Conservation (phyloP, 2,888 invertebrate genomes). For the Boloria selene region DNA sequence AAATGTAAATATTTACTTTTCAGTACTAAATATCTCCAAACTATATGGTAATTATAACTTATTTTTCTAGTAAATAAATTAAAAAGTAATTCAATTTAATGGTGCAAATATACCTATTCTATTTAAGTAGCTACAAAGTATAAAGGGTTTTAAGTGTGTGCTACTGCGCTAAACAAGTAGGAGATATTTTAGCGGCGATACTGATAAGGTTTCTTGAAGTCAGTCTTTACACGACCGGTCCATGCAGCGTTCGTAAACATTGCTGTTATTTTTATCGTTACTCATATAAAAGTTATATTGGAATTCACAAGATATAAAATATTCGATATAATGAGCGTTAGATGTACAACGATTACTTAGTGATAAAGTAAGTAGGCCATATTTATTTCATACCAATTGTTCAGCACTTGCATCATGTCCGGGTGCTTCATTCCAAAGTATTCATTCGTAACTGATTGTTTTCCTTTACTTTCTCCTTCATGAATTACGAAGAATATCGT, state of each 20-base stretch:
- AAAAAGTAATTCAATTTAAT: not conserved
- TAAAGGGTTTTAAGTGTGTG: conserved; percentile 9
- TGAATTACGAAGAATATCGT: too few relatives aligned
- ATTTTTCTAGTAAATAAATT: not conserved
- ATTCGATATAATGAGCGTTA: not conserved
- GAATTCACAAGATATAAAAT: not conserved
- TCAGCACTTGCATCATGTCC: too few relatives aligned
- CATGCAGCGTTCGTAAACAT: conserved; percentile 34
- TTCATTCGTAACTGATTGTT: too few relatives aligned
- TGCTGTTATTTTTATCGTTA: not conserved
- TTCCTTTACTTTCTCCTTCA: too few relatives aligned
- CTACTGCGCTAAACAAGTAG: conserved; percentile 9
- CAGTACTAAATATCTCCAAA: too few relatives aligned
- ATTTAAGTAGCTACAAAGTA: not conserved
- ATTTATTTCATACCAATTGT: not conserved
- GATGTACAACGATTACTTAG: conserved; percentile 8
- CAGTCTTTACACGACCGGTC: conserved; percentile 47
- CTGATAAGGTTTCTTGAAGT: conserved; percentile 46
- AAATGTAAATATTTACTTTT: too few relatives aligned
- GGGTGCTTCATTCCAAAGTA: too few relatives aligned
- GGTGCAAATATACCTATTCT: not conserved
- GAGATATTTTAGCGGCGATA: conserved; percentile 38
- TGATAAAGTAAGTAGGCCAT: conserved; percentile 25
- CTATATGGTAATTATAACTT: too few relatives aligned
- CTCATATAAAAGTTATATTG: not conserved